phyloP scores from a whole-genome alignment of 2,888 invertebrate genomes.

The Chloroclysta siterata region DNA sequence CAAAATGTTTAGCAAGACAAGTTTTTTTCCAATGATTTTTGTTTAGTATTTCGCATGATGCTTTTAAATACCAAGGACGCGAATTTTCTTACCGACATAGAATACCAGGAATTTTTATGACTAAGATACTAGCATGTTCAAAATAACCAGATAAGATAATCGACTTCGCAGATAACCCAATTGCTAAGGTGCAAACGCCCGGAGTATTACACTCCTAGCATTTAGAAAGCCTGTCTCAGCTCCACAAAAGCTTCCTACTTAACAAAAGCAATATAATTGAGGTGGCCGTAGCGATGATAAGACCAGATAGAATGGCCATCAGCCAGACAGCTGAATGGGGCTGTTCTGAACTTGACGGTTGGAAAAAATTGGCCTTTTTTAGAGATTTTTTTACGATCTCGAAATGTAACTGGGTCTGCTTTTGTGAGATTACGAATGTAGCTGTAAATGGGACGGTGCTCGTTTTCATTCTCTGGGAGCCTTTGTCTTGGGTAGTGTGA shows the following conservation, averaged over 20 bases:
- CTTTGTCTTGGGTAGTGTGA: conserved; percentile 24
- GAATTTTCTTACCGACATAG: neutral
- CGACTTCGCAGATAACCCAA: neutral
- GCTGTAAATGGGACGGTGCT: conserved; percentile 35
- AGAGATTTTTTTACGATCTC: conserved; percentile 45
- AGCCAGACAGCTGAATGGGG: conserved; percentile 40
- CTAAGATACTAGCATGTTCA: neutral
- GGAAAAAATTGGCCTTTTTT: conserved; percentile 42
- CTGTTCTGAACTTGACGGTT: conserved; percentile 38
- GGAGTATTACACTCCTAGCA: neutral
- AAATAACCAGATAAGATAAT: neutral
- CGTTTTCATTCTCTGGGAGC: conserved; percentile 25
- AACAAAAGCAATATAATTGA: conserved; percentile 45
- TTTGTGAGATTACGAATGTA: conserved; percentile 42
- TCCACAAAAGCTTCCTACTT: conserved; percentile 33
- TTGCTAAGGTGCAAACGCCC: neutral
- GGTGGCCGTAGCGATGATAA: conserved; percentile 42
- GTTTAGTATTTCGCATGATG: too few relatives aligned
- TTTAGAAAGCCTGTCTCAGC: conserved; percentile 10
- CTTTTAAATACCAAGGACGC: neutral
- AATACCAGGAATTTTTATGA: neutral
- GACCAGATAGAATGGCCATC: conserved; percentile 40
- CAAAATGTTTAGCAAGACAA: too few relatives aligned
- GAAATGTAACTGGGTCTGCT: conserved; percentile 41
- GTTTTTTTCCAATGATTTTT: too few relatives aligned